Evolutionary conservation across 2,113 vertebrate genomes (phyloP).

Genomic region (Myiozetetes cayanensis): DNA sequence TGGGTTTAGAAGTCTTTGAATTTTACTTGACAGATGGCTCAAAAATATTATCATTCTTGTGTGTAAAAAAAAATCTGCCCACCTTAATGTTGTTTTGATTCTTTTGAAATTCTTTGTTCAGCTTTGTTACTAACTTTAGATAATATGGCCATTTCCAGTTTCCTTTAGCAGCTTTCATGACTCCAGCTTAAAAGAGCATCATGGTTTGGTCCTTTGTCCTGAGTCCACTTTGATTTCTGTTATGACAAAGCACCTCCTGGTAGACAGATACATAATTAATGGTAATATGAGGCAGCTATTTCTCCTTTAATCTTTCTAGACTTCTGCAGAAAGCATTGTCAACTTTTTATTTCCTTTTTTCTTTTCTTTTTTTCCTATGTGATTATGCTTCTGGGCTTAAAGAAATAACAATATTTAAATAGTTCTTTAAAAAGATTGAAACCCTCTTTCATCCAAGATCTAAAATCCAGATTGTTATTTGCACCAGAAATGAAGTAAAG

Average conservation of each 20-base stretch:
- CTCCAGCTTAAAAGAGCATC: background rate
- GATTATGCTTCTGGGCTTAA: background rate
- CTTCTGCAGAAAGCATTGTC: background rate
- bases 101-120: background rate
- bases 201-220: background rate
- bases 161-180: background rate
- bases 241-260: background rate
- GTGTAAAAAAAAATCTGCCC: background rate
- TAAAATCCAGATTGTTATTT: background rate
- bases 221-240: background rate
- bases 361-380: background rate
- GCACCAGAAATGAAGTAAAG: background rate
- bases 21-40: background rate
- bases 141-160: background rate
- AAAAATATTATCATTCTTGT: background rate
- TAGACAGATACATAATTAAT: background rate
- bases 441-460: background rate
- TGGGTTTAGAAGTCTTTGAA: background rate
- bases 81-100: background rate
- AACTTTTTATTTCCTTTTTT: background rate
- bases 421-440: background rate
- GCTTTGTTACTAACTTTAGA: background rate
- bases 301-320: background rate
- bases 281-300: background rate
- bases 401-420: background rate